Evolutionary conservation across 2,888 invertebrate species (phyloP), one percentile per base, ranked within the genome.

Genomic region (Sarcophaga caerulescens): DNA sequence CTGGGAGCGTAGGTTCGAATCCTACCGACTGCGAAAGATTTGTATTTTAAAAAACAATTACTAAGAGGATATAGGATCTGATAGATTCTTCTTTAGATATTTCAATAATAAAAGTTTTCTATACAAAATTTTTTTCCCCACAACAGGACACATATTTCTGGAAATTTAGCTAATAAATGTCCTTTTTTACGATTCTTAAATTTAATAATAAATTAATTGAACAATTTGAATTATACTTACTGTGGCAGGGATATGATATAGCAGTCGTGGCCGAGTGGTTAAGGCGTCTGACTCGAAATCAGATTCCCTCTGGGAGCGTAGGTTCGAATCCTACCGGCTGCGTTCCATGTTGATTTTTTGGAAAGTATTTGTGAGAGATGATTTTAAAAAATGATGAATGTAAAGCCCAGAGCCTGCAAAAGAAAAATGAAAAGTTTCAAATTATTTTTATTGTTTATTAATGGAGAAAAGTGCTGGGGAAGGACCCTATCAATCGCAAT

Each of bases 261-360:
- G 93, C 93, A 92, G 93, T 92, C 92, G 93, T 93, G 92, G 93
- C 93, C 93, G 93, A 93, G 93, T 90, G 93, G 93, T 93, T 92
- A 93, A 93, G 93, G 93, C 93, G 92, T 93, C 93, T 93, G 93
- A 92, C 92, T 93, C 91, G 92, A 93, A 93, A 92, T 92, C 93
- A 93, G 93, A 93, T 96, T 96, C 96, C 96, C 96, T 96, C 95
- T 96, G 96, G 96, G 96, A 96, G 96, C 96, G 96, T 96, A 96
- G 96, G 96, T 96, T 96, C 96, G 96, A 96, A 95, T 96, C 96
- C 96, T 96, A 95, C 96, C 96, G 95, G 95, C 96, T 96, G 96
- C 96, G 96, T 52, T 52, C 4, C 4, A 17, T 14, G 0, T 2
- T 14, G 4, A 52, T 52, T 14, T 52, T 52, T 52, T 35, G 35